A percentile compares a stretch with the other conserved stretches of the same genome.
Conservation (phyloP, 2,797 vertebrate genomes). For the Coreius guichenoti region DNA sequence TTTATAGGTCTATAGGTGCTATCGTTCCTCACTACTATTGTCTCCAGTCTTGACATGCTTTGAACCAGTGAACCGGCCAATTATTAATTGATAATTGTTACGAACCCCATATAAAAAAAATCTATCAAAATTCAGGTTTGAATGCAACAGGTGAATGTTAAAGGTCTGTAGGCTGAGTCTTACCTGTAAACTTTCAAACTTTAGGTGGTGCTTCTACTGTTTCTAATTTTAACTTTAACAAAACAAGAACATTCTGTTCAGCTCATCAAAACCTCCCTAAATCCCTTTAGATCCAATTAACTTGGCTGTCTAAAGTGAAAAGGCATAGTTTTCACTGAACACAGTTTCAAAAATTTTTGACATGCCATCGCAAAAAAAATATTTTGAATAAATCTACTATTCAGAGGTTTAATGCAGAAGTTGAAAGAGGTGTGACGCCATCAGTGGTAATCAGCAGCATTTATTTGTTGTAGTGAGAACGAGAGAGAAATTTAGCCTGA, state of each 20-base stretch:
- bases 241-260: not conserved
- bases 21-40: not conserved
- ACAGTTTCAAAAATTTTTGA: not conserved
- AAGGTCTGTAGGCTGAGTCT: not conserved
- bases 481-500: not conserved
- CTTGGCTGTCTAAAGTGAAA: not conserved
- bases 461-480: not conserved
- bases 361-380: not conserved
- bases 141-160: not conserved
- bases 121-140: not conserved
- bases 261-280: conserved; percentile 1
- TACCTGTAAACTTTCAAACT: not conserved
- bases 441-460: not conserved
- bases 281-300: conserved; percentile 19
- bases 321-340: not conserved
- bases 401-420: not conserved
- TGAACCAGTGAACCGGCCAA: not conserved
- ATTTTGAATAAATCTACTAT: not conserved
- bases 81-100: not conserved
- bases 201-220: not conserved
- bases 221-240: not conserved
- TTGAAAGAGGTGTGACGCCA: not conserved
- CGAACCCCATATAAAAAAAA: not conserved
- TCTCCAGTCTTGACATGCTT: not conserved
- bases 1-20: too few species aligned